A percentile compares a stretch with the other conserved stretches of the same genome.
These are phyloP conservation scores for Stegastes partitus DNA, from an alignment of 2,113 vertebrate species.

Conservation along the genomic window DNA sequence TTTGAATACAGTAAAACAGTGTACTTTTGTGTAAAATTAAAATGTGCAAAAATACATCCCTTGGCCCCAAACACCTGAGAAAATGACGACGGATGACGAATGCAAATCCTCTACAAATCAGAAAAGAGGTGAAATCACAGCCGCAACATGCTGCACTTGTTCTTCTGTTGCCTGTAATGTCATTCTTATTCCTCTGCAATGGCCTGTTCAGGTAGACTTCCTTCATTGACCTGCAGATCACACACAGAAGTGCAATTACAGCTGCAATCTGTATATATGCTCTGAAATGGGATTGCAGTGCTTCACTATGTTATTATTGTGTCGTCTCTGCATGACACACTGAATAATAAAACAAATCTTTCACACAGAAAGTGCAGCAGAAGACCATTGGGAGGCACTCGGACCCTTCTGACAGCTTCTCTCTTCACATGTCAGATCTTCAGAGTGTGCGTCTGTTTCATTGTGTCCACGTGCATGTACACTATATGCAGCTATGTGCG, in stretches of 20 bases:
- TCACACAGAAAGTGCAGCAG: slow-evolving; percentile 33
- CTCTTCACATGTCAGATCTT: background rate
- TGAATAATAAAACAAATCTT: background rate
- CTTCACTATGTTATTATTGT: background rate
- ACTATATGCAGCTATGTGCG: background rate
- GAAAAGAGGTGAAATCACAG: background rate
- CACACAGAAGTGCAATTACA: no score
- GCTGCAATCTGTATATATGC: no score
- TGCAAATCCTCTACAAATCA: background rate
- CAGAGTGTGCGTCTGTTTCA: slow-evolving; percentile 5
- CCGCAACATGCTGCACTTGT: background rate
- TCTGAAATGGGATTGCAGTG: no score
- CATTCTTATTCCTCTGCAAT: no score
- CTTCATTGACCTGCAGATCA: no score
- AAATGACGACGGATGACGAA: background rate
- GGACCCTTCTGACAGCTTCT: slow-evolving; percentile 43
- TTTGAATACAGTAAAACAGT: no score
- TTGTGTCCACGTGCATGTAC: background rate
- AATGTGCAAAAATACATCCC: background rate
- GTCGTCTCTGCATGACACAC: background rate
- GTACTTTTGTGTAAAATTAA: no score
- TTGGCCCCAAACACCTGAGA: background rate
- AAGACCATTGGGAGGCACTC: slow-evolving; percentile 66
- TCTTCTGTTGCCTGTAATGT: no score
- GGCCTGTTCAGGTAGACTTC: no score